Evolutionary conservation across 2,888 invertebrate genomes (phyloP).

Genomic region (Aphodius sticticus): DNA sequence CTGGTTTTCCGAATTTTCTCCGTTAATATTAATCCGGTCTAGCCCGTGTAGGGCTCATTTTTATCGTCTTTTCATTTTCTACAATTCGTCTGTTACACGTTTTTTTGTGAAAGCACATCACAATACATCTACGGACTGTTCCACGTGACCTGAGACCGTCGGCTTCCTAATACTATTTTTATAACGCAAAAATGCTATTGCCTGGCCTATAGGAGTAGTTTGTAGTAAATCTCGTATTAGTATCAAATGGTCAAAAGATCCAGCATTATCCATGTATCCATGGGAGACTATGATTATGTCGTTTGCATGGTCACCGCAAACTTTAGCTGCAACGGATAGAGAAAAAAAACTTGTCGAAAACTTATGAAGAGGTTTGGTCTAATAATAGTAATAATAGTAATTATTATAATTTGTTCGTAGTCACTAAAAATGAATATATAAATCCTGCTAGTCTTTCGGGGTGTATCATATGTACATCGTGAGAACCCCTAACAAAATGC

Average conservation of each 20-base stretch:
- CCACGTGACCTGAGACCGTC: no score
- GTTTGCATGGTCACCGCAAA: slow-evolving; percentile 66
- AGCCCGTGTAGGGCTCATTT: no score
- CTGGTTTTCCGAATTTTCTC: no score
- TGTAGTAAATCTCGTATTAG: slow-evolving; percentile 63
- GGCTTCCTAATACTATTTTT: no score
- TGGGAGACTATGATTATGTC: slow-evolving; percentile 67
- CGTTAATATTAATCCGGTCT: no score
- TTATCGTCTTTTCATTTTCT: no score
- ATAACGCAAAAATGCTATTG: no score
- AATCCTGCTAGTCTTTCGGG: slow-evolving; percentile 27
- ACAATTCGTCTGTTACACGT: no score
- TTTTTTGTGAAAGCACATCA: no score
- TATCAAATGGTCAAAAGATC: slow-evolving; percentile 66
- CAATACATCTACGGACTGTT: no score
- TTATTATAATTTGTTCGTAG: slow-evolving; percentile 17
- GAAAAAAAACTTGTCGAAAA: not conserved
- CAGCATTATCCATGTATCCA: slow-evolving; percentile 68
- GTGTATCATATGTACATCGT: slow-evolving; percentile 26
- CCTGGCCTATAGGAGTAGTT: no score
- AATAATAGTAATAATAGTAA: not conserved
- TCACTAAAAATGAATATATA: slow-evolving; percentile 18
- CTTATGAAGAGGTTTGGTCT: not conserved
- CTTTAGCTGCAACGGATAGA: slow-evolving; percentile 60
- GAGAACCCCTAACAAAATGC: slow-evolving; percentile 14